Percentiles rank a stretch among this genome's conserved stretches.
Conservation (phyloP, 2,797 vertebrate species). For the Xenops minutus region DNA sequence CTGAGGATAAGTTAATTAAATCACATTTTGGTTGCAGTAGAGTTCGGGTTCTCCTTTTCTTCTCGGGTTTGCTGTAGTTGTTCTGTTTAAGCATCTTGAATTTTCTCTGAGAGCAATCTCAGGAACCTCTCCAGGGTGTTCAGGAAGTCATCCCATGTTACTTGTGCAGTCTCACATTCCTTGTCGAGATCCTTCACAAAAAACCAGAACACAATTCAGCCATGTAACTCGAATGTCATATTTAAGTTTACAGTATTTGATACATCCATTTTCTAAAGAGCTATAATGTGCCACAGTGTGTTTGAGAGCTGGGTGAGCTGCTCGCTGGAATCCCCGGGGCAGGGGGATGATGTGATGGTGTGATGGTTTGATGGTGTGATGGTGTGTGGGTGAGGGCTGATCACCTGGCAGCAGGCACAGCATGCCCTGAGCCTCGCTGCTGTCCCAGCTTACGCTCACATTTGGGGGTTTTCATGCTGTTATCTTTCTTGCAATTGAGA, state of each 20-base stretch:
- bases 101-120: neutral
- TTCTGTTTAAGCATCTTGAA: neutral
- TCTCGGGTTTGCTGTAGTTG: neutral
- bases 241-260: neutral
- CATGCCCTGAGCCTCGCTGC: neutral
- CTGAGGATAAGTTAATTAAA: constrained; percentile 33
- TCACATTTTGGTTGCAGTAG: neutral
- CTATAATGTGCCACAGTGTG: accelerated
- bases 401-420: accelerated
- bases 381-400: neutral
- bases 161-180: neutral
- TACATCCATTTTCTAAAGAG: neutral
- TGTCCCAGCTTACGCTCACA: neutral
- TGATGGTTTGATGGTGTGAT: accelerated
- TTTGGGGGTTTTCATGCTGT: accelerated
- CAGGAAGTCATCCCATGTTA: neutral
- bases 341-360: neutral
- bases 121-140: neutral
- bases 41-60: neutral
- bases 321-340: neutral
- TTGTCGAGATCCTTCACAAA: neutral
- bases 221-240: accelerated
- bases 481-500: too few species aligned
- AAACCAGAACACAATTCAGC: neutral
- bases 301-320: neutral